Evolutionary conservation across 2,797 vertebrate genomes (phyloP).

Genomic region (Crossoptilon crossoptilon): DNA sequence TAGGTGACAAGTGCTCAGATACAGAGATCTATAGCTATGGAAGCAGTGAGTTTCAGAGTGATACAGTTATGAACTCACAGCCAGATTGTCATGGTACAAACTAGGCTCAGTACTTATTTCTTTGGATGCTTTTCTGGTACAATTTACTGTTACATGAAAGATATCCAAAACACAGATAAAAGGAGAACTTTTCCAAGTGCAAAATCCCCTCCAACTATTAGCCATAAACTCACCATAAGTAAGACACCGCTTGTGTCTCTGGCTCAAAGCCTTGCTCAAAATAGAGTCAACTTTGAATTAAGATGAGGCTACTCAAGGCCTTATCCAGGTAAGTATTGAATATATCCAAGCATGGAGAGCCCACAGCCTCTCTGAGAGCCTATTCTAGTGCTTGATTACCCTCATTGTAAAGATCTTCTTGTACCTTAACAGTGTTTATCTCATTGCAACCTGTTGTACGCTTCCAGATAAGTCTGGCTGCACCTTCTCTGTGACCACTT

Average conservation of each 20-base stretch:
- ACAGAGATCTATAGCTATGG: neutral
- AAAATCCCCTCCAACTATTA: neutral
- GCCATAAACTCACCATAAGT: neutral
- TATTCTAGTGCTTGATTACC: neutral
- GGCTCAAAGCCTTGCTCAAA: neutral
- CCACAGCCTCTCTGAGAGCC: neutral
- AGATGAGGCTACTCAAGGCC: neutral
- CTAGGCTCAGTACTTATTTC: slow-evolving; percentile 37
- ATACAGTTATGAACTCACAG: slow-evolving; percentile 47
- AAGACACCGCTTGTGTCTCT: neutral
- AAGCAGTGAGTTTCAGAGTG: neutral
- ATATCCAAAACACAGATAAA: slow-evolving; percentile 48
- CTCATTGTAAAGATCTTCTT: neutral
- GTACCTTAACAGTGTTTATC: neutral
- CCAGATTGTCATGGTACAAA: slow-evolving; percentile 54
- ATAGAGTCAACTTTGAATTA: neutral
- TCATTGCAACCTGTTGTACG: neutral
- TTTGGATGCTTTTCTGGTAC: slow-evolving; percentile 50
- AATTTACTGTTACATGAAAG: slow-evolving; percentile 35
- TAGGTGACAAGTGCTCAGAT: neutral
- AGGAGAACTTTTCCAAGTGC: slow-evolving; percentile 21
- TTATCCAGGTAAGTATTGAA: neutral
- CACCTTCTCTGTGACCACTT: too few species aligned
- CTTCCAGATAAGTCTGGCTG: too few species aligned
- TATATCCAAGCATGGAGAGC: neutral